phyloP scores from a whole-genome alignment of 2,797 vertebrate species.

The Danio kyathit region DNA sequence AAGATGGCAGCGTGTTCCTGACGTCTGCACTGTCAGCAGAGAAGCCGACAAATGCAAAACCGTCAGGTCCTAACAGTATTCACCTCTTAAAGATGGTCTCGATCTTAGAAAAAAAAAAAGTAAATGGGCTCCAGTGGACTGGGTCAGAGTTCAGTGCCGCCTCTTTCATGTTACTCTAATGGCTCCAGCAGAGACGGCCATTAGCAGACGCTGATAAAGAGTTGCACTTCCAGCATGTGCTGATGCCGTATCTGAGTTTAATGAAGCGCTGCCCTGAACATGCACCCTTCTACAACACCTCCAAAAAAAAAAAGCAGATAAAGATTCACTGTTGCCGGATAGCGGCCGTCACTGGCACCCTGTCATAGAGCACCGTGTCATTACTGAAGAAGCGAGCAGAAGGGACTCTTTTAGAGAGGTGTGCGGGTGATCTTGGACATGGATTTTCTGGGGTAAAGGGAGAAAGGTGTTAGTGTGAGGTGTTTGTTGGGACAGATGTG shows the following conservation, averaged over 20 bases:
- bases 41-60: slow-evolving; percentile 35
- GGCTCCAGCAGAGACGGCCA: neutral
- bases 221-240: slow-evolving; percentile 18
- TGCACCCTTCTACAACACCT: slow-evolving; percentile 37
- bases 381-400: slow-evolving; percentile 68
- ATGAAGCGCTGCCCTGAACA: slow-evolving; percentile 37
- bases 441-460: slow-evolving; percentile 70
- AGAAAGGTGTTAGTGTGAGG: slow-evolving; percentile 72
- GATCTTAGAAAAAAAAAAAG: neutral
- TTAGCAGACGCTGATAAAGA: slow-evolving; percentile 45
- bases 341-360: slow-evolving; percentile 60
- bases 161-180: slow-evolving; percentile 36
- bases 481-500: slow-evolving; percentile 67
- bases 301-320: neutral
- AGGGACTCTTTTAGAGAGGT: slow-evolving; percentile 72
- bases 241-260: slow-evolving; percentile 26
- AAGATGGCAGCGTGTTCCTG: neutral
- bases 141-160: slow-evolving; percentile 28
- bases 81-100: slow-evolving; percentile 11
- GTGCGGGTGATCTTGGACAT: slow-evolving; percentile 72
- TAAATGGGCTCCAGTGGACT: slow-evolving; percentile 3
- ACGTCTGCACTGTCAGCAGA: neutral
- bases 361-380: slow-evolving; percentile 72
- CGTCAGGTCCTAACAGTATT: neutral
- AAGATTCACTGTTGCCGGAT: slow-evolving; percentile 52